Evolutionary conservation across 2,797 vertebrate species (phyloP), one percentile per base, ranked within the genome.

Genomic region (Salmo trutta): DNA sequence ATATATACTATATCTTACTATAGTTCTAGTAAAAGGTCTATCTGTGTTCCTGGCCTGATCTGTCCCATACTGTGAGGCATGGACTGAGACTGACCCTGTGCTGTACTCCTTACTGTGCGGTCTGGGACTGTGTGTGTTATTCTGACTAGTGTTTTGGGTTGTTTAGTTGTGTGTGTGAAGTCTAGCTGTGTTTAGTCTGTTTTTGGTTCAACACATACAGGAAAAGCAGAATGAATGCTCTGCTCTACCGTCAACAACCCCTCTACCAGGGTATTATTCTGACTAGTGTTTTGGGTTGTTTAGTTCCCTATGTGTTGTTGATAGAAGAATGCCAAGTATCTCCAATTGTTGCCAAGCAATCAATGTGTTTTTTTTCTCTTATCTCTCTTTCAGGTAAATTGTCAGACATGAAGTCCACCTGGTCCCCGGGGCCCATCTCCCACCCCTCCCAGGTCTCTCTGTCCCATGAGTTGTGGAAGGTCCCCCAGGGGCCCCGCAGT

Each of bases 391-490:
- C 87, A 99, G 97, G 97, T 87, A 99, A 99, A 94, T 86, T 98
- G 83, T 96, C 97, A 71, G 97, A 99, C 89, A 96, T 98, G 90
- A 99, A 99, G 88, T 98, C 97, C 79, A 96, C 96, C 16, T 99
- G 97, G 97, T 97, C 98, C 68, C 95, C 95, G 17, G 96, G 97
- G 78, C 96, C 97, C 16, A 96, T 97, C 89, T 95, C 97, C 84
- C 98, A 99, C 94, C 95, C 56, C 5, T 59, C 94, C 6, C 98
- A 98, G 94, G 95, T 93, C 83, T 97, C 98, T 82, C 92, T 99
- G 77, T 98, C 97, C 77, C 98, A 99, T 0, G 98, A 99, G 87
- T 94, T 99, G 81, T 99, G 98, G 98, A 99, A 99, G 93, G 98
- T 98, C 79, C 94, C 95, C 24, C 95, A 94, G 82, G 94, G 93